Conservation (phyloP, 1,140 invertebrate genomes). For the Cydia strobilella region DNA sequence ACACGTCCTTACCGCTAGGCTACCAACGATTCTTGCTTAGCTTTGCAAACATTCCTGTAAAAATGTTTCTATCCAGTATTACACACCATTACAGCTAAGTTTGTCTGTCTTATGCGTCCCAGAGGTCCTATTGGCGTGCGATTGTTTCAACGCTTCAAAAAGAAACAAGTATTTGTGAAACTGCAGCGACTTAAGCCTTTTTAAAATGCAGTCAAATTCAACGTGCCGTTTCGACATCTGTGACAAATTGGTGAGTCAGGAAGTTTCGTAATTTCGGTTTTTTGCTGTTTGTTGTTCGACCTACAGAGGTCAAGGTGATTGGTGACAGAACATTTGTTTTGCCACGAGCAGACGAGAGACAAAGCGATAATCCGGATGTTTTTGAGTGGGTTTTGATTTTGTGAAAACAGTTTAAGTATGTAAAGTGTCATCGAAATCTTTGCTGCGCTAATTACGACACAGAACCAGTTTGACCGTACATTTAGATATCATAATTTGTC, state of each 20-base stretch:
- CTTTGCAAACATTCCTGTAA: not conserved
- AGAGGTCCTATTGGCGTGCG: not conserved
- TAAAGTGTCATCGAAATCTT: too few relatives aligned
- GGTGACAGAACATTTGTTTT: not conserved
- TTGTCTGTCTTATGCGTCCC: not conserved
- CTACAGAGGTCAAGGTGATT: conserved; percentile 5
- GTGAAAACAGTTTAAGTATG: too few relatives aligned
- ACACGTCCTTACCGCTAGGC: too few relatives aligned
- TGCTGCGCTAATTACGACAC: too few relatives aligned
- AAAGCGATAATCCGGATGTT: too few relatives aligned
- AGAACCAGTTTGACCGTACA: too few relatives aligned
- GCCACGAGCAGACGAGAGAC: too few relatives aligned
- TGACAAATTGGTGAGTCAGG: conserved; percentile 2
- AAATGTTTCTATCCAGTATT: not conserved
- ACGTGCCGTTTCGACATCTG: conserved; percentile 16
- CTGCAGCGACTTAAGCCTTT: not conserved
- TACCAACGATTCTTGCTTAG: too few relatives aligned
- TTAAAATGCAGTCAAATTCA: not conserved
- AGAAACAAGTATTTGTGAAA: not conserved
- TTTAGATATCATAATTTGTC: too few relatives aligned
- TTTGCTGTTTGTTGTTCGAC: not conserved
- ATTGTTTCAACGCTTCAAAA: not conserved
- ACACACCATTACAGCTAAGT: not conserved
- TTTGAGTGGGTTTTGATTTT: too few relatives aligned
- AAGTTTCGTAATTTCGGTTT: conserved; percentile 10